These are phyloP conservation scores for Rhynchonycteris naso DNA, from an alignment of 2,797 vertebrate species.

Conservation along the genomic window DNA sequence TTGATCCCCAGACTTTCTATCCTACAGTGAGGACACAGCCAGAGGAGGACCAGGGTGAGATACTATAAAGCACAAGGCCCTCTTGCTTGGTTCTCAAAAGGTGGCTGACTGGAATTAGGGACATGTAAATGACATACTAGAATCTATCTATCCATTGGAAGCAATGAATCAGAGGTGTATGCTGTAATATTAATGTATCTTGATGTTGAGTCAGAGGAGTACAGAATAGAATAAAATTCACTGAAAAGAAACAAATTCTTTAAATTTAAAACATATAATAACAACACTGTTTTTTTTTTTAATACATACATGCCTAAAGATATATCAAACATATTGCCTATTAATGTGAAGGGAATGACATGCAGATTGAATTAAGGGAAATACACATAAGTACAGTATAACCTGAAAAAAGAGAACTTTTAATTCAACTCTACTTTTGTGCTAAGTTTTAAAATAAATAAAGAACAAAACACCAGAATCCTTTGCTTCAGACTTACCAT, in stretches of 20 bases:
- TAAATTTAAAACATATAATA: neutral
- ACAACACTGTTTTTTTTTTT: too few relatives aligned
- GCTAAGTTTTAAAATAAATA: neutral
- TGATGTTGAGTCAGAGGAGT: neutral
- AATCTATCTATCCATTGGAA: neutral
- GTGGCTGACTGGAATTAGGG: neutral
- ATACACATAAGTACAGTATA: neutral
- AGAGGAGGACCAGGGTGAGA: neutral
- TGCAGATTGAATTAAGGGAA: neutral
- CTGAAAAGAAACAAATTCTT: neutral
- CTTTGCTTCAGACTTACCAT: neutral
- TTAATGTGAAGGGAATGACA: neutral
- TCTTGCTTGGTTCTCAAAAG: neutral
- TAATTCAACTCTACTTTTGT: neutral
- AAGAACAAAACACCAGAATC: neutral
- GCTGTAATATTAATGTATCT: neutral
- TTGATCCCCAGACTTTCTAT: too few relatives aligned
- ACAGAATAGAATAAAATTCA: neutral
- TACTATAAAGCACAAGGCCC: neutral
- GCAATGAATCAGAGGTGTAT: neutral
- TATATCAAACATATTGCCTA: neutral
- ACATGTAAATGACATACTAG: neutral
- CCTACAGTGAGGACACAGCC: neutral
- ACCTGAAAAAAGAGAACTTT: neutral
- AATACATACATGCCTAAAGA: neutral